Evolutionary conservation across 2,113 vertebrate species (phyloP), one percentile per base, ranked within the genome.

Genomic region (Salvelinus fontinalis): DNA sequence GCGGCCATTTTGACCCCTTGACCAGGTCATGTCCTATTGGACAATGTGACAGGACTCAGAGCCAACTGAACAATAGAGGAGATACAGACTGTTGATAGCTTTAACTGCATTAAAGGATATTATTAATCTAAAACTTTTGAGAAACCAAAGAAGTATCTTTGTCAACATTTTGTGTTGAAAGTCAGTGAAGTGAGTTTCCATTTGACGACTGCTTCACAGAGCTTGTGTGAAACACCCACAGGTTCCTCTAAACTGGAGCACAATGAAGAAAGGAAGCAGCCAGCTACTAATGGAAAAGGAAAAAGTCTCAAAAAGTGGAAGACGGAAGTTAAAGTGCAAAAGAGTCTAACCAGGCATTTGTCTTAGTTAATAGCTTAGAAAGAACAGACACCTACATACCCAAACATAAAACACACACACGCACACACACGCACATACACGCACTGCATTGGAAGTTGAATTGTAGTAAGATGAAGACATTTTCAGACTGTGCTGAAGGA

Each of bases 271-370:
- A 73, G 75, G 84, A 89, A 89, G 62, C 78, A 81, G 60, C 51
- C 49, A 27, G 71, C 69, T 67, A 71, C 60, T 82, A 81, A 81
- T 57, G 81, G 83, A 90, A 4, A 77, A 83, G 12, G 76, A 81
- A 80, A 83, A 83, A 75, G 75, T 84, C 82, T 89, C 67, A 82
- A 85, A 90, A 76, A 90, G 84, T 60, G 77, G 85, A 84, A 88
- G 84, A 82, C 70, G 22, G 79, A 88, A 85, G 80, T 75, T 64
- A 75, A 75, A 67, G 39, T 73, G 70, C 67, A 76, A 67, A 86
- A 81, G 75, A 20, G 24, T 59, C 70, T 62, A 59, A 60, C 34
- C 12, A 11, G 27, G 22, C 67, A 75, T 66, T 66, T 84, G 77
- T 83, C 67, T 72, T 31, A 8, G 71, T 3, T 3, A 49, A 75